Base-by-base conservation (phyloP, 2,888 invertebrate genomes). In the Cacoxenus indagator region DNA sequence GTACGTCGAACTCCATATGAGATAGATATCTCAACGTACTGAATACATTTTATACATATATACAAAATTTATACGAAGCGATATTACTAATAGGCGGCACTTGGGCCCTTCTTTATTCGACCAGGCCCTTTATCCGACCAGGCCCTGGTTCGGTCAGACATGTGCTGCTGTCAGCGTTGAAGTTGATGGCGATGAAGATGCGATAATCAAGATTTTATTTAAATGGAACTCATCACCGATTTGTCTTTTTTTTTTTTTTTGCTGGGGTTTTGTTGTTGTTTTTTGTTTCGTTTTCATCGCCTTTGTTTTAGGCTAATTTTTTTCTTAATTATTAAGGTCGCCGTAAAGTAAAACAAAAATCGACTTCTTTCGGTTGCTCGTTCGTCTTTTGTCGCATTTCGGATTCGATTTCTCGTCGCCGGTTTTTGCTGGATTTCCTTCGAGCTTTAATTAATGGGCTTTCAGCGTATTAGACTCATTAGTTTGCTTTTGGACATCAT, bases 161-260 rank as follows among this genome's bases (percentile, higher is more conserved):
- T 65, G 69, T 29, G 64, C 45, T 31, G 69, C 78, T 64, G 14
- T 54, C 54, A 54, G 31, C 14, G 11, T 17, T 17, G 51, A 1
- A 11, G 19, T 6, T 22, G 48, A 48, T 19, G 22, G 22, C 19
- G 22, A 51, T 19, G 51, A 22, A 19, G 43, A 61, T 51, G 24
- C 67, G 75, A 73, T 74, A 80, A 81, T 83, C 81, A 81, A 83
- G 78, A 81, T 77, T 81, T 81, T 81, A 81, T 81, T 81, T 81
- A 81, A 81, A 81, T 81, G 81, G 81, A 83, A 83, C 78, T 83
- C 81, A 83, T 82, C 81, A 82, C 75, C 83, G 81, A 74, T 76
- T 79, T 80, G 77, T 76, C 68, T 68, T 62, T 70, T 67, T 71
- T 65, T 68, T 71, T 66, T 59, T 4, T 11, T 8, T 37, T 2